A percentile compares a stretch with the other conserved stretches of the same genome.
Conservation (phyloP, 1,140 invertebrate species). For the Drosophila arizonae region DNA sequence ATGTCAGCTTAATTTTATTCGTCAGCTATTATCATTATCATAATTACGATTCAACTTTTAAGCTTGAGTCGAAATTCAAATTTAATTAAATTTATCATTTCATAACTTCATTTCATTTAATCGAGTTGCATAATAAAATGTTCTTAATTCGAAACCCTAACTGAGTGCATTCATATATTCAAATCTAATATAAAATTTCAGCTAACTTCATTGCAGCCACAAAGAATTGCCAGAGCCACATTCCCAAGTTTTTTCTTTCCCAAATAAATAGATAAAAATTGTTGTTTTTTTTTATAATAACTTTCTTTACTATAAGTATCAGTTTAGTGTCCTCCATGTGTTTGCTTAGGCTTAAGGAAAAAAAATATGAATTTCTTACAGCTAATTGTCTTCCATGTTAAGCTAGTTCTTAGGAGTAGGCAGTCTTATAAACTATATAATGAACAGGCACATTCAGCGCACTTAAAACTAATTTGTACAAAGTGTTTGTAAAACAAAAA, state of each 20-base stretch:
- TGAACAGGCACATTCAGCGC: slow-evolving; percentile 63
- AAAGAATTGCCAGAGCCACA: too few relatives aligned
- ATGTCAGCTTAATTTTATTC: too few relatives aligned
- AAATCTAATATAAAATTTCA: too few relatives aligned
- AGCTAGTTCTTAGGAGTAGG: slow-evolving; percentile 30
- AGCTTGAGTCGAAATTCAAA: too few relatives aligned
- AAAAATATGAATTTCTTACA: slow-evolving; percentile 50
- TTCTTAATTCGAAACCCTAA: too few relatives aligned
- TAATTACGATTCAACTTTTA: too few relatives aligned
- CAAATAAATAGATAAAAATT: neutral
- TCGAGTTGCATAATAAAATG: too few relatives aligned
- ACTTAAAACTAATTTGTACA: slow-evolving; percentile 68
- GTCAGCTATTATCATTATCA: too few relatives aligned
- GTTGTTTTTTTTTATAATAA: neutral
- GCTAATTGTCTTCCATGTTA: slow-evolving; percentile 76
- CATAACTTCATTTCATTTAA: too few relatives aligned
- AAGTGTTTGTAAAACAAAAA: slow-evolving; percentile 30
- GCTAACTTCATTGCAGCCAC: too few relatives aligned
- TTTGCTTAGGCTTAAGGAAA: slow-evolving; percentile 13
- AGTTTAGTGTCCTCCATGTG: slow-evolving; percentile 77
- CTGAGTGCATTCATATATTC: too few relatives aligned
- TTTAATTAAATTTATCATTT: too few relatives aligned
- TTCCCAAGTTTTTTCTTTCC: neutral
- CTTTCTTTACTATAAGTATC: slow-evolving; percentile 40
- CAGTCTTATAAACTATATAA: slow-evolving; percentile 60